A percentile compares a stretch with the other conserved stretches of the same genome.
phyloP scores from a whole-genome alignment of 2,113 vertebrate genomes.

The Chaenogobius annularis region DNA sequence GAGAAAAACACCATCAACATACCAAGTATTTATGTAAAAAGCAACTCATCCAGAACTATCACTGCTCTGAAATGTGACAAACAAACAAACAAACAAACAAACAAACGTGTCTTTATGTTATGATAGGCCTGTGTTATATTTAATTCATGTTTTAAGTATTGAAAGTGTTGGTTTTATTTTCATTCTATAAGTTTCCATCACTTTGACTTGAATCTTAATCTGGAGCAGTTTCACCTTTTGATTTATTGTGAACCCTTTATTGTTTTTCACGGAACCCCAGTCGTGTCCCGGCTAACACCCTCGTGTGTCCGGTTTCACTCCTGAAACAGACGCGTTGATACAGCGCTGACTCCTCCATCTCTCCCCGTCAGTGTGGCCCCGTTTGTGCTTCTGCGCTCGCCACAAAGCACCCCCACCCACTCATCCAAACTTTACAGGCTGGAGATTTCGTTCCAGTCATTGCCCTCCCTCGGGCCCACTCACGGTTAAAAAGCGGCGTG shows the following conservation, averaged over 20 bases:
- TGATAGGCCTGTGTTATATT: too few species aligned
- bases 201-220: background rate
- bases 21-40: too few species aligned
- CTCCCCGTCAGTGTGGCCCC: background rate
- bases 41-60: too few species aligned
- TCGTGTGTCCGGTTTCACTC: background rate
- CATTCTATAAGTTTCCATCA: background rate
- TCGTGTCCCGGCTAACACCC: background rate
- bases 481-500: slow-evolving; percentile 25
- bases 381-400: background rate
- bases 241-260: background rate
- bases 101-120: too few species aligned
- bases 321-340: background rate
- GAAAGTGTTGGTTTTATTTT: too few species aligned
- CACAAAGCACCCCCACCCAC: slow-evolving; percentile 30
- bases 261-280: background rate
- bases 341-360: background rate
- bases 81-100: too few species aligned
- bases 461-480: slow-evolving; percentile 33
- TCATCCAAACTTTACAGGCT: slow-evolving; percentile 1
- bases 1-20: too few species aligned
- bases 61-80: too few species aligned
- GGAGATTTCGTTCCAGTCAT: slow-evolving; percentile 42
- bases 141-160: too few species aligned
- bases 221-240: background rate